These are phyloP conservation scores for Centropus bengalensis DNA, from an alignment of 2,113 vertebrate species.

Conservation along the genomic window DNA sequence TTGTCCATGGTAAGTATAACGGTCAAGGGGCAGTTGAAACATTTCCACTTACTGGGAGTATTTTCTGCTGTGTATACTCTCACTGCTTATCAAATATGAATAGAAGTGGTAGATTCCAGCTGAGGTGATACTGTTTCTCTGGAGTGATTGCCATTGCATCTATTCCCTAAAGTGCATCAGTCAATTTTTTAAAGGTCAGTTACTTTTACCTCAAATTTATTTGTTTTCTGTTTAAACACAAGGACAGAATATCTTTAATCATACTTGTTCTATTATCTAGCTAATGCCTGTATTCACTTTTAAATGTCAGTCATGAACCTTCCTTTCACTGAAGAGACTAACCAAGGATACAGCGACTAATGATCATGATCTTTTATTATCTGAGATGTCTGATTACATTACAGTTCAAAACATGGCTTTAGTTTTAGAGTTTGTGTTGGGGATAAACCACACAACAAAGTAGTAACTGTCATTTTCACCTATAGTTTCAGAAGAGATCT, in stretches of 20 bases:
- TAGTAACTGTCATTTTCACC: background rate
- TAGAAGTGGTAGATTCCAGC: background rate
- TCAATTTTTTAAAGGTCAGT: background rate
- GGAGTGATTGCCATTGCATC: background rate
- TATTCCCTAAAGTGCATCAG: background rate
- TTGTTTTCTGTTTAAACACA: background rate
- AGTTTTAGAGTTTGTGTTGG: background rate
- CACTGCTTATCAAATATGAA: background rate
- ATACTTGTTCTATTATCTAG: background rate
- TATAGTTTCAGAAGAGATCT: background rate
- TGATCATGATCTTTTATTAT: slow-evolving; percentile 41
- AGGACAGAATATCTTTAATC: background rate
- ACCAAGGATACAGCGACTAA: slow-evolving; percentile 18
- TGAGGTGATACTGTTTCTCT: background rate
- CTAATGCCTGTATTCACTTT: background rate
- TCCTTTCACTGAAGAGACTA: slow-evolving; percentile 20
- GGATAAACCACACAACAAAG: background rate
- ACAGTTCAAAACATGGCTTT: background rate
- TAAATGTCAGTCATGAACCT: background rate
- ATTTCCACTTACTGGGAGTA: background rate
- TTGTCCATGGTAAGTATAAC: background rate
- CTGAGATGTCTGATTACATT: background rate
- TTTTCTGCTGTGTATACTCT: background rate
- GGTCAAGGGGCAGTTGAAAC: background rate
- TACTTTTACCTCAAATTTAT: background rate